These are phyloP conservation scores for Vanacampus margaritifer DNA, from an alignment of 2,113 vertebrate species.

Conservation along the genomic window DNA sequence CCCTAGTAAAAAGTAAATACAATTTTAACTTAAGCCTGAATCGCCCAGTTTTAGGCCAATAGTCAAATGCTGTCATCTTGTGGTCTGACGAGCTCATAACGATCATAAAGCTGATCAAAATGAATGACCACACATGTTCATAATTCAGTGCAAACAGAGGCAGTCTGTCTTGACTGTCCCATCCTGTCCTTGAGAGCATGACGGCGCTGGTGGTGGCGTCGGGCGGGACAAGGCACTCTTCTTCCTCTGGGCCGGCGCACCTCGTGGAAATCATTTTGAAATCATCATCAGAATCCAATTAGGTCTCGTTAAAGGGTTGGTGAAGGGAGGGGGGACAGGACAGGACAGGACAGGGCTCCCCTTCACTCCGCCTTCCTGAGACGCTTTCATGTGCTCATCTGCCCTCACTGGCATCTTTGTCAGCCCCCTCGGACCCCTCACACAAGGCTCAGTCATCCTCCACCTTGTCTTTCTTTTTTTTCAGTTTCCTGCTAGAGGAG, in stretches of 20 bases:
- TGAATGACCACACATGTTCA: slow-evolving; percentile 41
- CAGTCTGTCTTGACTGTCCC: background rate
- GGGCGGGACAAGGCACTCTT: slow-evolving; percentile 18
- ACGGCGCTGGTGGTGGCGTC: background rate
- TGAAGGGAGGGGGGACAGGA: background rate
- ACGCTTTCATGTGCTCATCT: slow-evolving; percentile 66
- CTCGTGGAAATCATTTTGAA: slow-evolving; percentile 71
- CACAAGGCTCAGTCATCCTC: slow-evolving; percentile 67
- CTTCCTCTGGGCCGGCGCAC: slow-evolving; percentile 32
- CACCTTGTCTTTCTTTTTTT: slow-evolving; percentile 36
- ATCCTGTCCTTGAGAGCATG: background rate
- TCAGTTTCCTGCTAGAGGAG: slow-evolving; percentile 63
- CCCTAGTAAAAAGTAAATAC: background rate
- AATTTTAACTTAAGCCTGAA: background rate
- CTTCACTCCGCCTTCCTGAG: slow-evolving; percentile 52
- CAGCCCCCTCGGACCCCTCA: slow-evolving; percentile 50
- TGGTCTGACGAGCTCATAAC: background rate
- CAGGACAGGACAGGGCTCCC: slow-evolving; percentile 53
- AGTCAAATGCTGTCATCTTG: background rate
- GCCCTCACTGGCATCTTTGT: slow-evolving; percentile 73
- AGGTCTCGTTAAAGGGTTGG: slow-evolving; percentile 54
- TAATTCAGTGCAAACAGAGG: slow-evolving; percentile 32
- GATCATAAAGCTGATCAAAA: background rate
- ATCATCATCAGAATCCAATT: slow-evolving; percentile 71
- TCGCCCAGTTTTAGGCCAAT: background rate